These are phyloP conservation scores for Ornithorhynchus anatinus DNA, from an alignment of 2,113 vertebrate species.

Conservation along the genomic window DNA sequence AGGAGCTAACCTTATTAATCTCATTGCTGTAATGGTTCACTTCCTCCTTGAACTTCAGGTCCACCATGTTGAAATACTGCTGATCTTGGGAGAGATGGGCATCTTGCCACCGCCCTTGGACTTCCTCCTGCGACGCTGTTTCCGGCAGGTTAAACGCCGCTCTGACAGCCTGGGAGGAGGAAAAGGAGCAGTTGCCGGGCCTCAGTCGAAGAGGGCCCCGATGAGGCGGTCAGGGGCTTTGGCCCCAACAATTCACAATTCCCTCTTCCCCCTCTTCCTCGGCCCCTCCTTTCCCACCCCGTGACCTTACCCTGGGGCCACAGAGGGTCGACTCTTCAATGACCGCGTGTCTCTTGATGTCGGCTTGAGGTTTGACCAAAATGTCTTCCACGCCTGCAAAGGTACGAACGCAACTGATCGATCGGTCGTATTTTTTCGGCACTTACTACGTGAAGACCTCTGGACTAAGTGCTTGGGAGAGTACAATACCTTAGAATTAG, in stretches of 20 bases:
- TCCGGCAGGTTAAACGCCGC: constrained; percentile 85
- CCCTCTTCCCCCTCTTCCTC: fast-evolving
- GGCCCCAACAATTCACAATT: no score
- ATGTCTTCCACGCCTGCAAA: constrained; percentile 93
- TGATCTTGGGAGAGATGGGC: constrained; percentile 94
- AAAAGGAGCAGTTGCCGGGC: not conserved
- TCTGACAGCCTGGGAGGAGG: constrained; percentile 79
- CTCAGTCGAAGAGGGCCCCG: not conserved
- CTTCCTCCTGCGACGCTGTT: constrained; percentile 69
- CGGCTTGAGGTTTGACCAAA: constrained; percentile 84
- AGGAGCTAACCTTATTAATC: constrained; percentile 90
- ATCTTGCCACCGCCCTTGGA: constrained; percentile 88
- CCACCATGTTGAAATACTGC: constrained; percentile 91
- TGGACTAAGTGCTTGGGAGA: no score
- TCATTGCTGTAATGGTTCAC: constrained; percentile 93
- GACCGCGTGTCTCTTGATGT: constrained; percentile 78
- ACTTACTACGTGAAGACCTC: no score
- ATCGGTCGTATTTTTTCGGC: not conserved
- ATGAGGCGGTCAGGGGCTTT: not conserved
- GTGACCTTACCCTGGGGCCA: constrained; percentile 79
- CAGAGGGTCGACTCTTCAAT: constrained; percentile 79
- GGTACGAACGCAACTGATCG: not conserved
- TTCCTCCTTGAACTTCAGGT: constrained; percentile 96
- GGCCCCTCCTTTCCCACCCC: not conserved
- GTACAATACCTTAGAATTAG: no score